Evolutionary conservation across 2,888 invertebrate species (phyloP), one percentile per base, ranked within the genome.

Genomic region (Diarsia brunnea): DNA sequence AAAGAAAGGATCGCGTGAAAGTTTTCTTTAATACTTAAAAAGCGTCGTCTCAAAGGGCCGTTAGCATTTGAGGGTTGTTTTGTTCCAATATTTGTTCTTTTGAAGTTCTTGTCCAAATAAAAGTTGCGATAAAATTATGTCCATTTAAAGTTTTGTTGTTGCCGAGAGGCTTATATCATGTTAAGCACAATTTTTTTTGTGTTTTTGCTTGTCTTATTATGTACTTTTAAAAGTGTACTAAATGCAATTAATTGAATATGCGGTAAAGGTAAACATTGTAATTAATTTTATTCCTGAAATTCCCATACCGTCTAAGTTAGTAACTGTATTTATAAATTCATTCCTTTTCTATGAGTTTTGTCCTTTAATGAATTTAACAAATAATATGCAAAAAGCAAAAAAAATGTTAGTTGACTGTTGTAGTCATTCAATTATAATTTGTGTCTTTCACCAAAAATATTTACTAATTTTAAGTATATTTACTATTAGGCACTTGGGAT

Each of bases 21-120:
- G 84, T 90, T 91, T 88, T 84, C 81, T 82, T 78, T 85, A 75
- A 89, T 91, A 91, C 92, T 92, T 92, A 88, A 85, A 86, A 88
- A 90, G 87, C 89, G 88, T 84, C 84, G 86, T 87, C 87, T 89
- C 86, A 88, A 90, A 90, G 82, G 86, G 79, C 85, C 77, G 67
- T 65, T 69, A 61, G 84, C 78, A 80, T 78, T 76, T 66, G 75
- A 75, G 86, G 86, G 81, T 87, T 75, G 77, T 53, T 82, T 86
- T 81, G 78, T 78, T 65, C 43, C 82, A 83, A 86, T 87, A 88
- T 75, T 75, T 85, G 55, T 83, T 21, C 84, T 86, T 78, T 79
- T 68, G 69, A 73, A 78, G 55, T 81, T 78, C 69, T 73, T 72
- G 68, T 75, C 71, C 47, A 81, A 83, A 85, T 84, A 86, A 80